Evolutionary conservation across 1,140 invertebrate genomes (phyloP).

Genomic region (Catajapyx aquilonaris): DNA sequence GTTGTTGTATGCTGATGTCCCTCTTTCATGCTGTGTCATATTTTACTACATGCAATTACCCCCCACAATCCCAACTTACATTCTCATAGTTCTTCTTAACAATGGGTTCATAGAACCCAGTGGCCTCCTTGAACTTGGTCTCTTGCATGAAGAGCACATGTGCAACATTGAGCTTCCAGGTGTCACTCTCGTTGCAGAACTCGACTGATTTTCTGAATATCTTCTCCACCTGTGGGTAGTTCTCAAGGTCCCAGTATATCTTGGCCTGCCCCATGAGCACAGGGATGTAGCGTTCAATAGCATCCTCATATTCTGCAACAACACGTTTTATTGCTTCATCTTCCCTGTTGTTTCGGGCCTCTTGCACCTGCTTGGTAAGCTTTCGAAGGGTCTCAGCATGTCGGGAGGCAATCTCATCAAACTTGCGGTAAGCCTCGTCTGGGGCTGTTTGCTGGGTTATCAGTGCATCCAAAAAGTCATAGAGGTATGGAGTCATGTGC

Average conservation of each 20-base stretch:
- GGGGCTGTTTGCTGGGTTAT: constrained; percentile 95
- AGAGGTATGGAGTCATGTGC: no score
- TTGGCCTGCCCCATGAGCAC: constrained; percentile 97
- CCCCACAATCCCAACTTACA: constrained; percentile 24
- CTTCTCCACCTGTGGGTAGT: constrained; percentile 85
- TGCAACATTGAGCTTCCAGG: constrained; percentile 93
- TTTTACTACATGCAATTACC: background rate
- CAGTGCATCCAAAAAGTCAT: constrained; percentile 77
- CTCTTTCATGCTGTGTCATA: no score
- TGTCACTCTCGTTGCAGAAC: constrained; percentile 92
- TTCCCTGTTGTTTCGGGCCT: constrained; percentile 66
- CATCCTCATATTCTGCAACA: constrained; percentile 82
- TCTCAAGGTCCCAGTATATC: constrained; percentile 95
- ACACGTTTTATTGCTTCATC: constrained; percentile 74
- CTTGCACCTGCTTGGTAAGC: constrained; percentile 80
- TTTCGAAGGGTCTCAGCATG: constrained; percentile 79
- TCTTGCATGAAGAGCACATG: constrained; percentile 99
- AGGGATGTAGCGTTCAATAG: constrained; percentile 56
- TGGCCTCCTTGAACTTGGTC: constrained; percentile 94
- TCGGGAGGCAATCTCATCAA: constrained; percentile 83
- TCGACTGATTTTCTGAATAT: constrained; percentile 91
- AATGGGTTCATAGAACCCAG: constrained; percentile 95
- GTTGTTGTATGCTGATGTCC: no score
- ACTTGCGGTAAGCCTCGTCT: constrained; percentile 90
- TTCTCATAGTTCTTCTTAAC: constrained; percentile 93